These are phyloP conservation scores for Nannoperca australis DNA, from an alignment of 2,797 vertebrate genomes.

Conservation along the genomic window DNA sequence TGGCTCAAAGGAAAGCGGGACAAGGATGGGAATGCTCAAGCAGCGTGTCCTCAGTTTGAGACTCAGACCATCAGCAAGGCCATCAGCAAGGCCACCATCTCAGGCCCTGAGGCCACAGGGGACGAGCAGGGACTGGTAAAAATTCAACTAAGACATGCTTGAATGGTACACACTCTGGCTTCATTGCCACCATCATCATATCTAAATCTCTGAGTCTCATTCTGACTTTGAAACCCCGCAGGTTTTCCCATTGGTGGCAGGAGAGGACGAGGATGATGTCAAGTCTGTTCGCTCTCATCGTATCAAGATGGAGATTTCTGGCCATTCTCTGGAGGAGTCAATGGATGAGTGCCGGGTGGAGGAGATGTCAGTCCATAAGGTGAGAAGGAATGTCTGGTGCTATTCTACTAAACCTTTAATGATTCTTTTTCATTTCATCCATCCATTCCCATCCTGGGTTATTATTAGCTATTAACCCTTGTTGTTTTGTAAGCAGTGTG, in stretches of 20 bases:
- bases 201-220: slow-evolving; percentile 19
- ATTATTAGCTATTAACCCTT: background rate
- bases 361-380: slow-evolving; percentile 81
- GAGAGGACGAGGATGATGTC: slow-evolving; percentile 77
- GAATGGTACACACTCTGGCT: slow-evolving; percentile 6
- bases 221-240: slow-evolving; percentile 37
- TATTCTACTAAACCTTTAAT: no score
- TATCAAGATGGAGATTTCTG: slow-evolving; percentile 81
- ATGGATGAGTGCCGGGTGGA: slow-evolving; percentile 75
- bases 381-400: slow-evolving; percentile 48
- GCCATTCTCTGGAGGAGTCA: slow-evolving; percentile 79
- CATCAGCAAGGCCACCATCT: slow-evolving; percentile 78
- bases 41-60: slow-evolving; percentile 85
- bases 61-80: slow-evolving; percentile 81
- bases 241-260: slow-evolving; percentile 77
- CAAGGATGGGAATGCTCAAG: slow-evolving; percentile 85
- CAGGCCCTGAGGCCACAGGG: slow-evolving; percentile 64
- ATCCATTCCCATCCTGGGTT: background rate
- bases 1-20: slow-evolving; percentile 86
- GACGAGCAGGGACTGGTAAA: slow-evolving; percentile 76
- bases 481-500: background rate
- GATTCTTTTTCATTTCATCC: background rate
- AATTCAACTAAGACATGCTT: slow-evolving; percentile 9
- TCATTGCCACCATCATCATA: slow-evolving; percentile 16
- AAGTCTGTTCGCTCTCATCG: slow-evolving; percentile 79